Conservation (phyloP, 2,888 invertebrate genomes). For the Philopedon plagiatum region DNA sequence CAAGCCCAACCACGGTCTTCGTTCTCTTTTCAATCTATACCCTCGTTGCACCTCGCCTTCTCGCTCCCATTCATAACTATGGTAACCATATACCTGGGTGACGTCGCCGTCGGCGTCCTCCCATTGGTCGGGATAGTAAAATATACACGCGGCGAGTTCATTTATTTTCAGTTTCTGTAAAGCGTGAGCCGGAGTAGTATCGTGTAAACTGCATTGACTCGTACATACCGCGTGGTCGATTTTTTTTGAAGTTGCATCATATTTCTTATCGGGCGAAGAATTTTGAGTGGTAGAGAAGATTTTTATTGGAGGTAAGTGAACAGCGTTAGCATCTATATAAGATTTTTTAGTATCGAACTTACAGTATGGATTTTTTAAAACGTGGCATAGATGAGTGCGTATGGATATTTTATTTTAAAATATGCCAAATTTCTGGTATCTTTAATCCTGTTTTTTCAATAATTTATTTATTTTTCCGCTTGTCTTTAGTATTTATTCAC, state of each 20-base stretch:
- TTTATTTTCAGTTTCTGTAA: slow-evolving; percentile 15
- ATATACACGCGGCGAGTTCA: slow-evolving; percentile 11
- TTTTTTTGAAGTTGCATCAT: slow-evolving; percentile 21
- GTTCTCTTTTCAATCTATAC: neutral
- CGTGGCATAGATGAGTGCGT: slow-evolving; percentile 8
- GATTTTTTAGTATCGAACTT: neutral
- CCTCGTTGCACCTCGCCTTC: neutral
- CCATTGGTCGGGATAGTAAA: slow-evolving; percentile 10
- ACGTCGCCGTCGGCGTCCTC: neutral
- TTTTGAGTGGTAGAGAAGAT: neutral
- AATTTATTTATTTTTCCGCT: too few species aligned
- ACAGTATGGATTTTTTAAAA: neutral
- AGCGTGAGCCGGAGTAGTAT: neutral
- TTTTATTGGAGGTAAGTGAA: slow-evolving; percentile 14
- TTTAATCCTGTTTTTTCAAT: too few species aligned
- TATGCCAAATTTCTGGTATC: too few species aligned
- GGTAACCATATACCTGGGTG: slow-evolving; percentile 18
- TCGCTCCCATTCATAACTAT: slow-evolving; percentile 26
- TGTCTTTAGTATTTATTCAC: too few species aligned
- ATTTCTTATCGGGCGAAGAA: neutral
- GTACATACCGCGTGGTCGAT: slow-evolving; percentile 13
- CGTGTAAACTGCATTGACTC: neutral
- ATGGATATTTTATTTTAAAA: neutral
- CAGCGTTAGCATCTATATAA: neutral
- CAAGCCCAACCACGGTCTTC: neutral